Evolutionary conservation across 2,888 invertebrate species (phyloP), one percentile per base, ranked within the genome.

Genomic region (Lasioglossum lativentre): DNA sequence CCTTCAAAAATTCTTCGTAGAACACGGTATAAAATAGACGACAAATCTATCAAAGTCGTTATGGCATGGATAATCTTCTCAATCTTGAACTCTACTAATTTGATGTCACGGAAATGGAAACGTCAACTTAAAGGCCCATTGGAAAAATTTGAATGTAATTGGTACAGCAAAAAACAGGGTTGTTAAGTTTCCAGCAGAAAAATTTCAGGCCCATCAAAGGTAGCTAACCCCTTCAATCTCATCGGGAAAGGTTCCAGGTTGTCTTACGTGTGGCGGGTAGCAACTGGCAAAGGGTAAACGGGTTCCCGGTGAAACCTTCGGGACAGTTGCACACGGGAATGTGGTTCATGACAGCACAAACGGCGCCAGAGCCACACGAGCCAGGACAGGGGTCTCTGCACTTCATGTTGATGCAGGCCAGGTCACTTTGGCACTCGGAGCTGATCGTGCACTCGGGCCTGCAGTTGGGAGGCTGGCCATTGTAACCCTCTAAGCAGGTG

Each of bases 311-410:
- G 83, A 95, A 95, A 42, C 95, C 95, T 73, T 94, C 93, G 27
- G 94, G 94, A 88, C 96, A 96, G 12, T 94, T 94, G 88, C 96
- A 96, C 42, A 95, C 92, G n/a, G 96, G 96, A 6, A 94, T 94
- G 89, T 96, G 96, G 88, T 95, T 95, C 40, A 95, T 93, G 14
- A 96, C 96, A 72, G 93, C 93, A 88, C 96, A 96, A n/a, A 95
- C 91, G 14, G 96, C 95, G 77, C 93, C 93, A 52, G 93, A 89
- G 27, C 95, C 96, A 85, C 96, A 96, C 23, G 95, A 95, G 30
- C 95, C 95, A 19, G 95, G 95, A 84, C 96, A 96, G 4, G 96
- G 96, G 89, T 96, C 95, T 80, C 93, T 92, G 85, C 96, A 96
- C 88, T 95, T 95, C 86, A 95, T 94, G 86, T 94, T 93, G 80